A percentile compares a stretch with the other conserved stretches of the same genome.
Conservation (phyloP, 2,113 vertebrate genomes). For the Tachysurus fulvidraco region DNA sequence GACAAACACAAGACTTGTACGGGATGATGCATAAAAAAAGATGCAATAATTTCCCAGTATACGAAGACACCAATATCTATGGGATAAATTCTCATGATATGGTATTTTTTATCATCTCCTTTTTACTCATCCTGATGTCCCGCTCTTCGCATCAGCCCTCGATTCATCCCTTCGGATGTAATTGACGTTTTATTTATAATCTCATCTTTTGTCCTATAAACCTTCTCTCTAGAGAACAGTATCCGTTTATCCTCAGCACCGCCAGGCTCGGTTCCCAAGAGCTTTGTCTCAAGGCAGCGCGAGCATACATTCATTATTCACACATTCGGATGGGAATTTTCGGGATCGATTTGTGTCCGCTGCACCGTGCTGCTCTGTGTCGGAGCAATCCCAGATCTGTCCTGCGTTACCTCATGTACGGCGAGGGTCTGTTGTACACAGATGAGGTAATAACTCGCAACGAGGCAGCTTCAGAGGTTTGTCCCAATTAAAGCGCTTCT, state of each 20-base stretch:
- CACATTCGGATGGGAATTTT: constrained; percentile 33
- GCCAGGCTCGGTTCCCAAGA: neutral
- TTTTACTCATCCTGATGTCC: too few species aligned
- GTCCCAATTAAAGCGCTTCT: neutral
- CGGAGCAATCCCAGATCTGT: neutral
- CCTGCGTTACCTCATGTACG: neutral
- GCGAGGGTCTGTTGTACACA: neutral
- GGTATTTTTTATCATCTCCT: neutral
- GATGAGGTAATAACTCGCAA: too few species aligned
- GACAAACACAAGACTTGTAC: too few species aligned
- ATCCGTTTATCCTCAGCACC: neutral
- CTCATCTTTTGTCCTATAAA: neutral
- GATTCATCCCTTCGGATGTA: neutral
- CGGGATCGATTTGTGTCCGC: neutral
- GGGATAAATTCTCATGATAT: too few species aligned
- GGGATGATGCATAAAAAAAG: too few species aligned
- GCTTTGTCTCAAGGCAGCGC: neutral
- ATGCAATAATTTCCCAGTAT: too few species aligned
- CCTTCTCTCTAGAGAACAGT: neutral
- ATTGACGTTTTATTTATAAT: neutral
- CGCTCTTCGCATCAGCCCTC: neutral
- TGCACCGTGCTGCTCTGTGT: neutral
- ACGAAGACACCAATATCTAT: too few species aligned
- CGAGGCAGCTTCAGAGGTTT: neutral
- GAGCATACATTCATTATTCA: constrained; percentile 43